Conservation (phyloP, 2,797 vertebrate species). For the Protosalanx chinensis region DNA sequence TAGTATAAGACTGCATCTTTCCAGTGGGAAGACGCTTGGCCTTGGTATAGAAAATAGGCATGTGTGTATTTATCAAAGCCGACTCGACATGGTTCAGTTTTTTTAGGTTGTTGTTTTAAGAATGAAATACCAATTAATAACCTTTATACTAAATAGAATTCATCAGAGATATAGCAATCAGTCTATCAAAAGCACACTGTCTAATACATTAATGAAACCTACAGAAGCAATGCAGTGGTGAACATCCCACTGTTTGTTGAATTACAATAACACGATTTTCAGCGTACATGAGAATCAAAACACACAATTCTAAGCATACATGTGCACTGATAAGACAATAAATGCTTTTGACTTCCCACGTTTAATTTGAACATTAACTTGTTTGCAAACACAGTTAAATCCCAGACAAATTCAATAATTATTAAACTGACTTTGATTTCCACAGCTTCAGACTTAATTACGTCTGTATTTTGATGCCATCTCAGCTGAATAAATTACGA, state of each 20-base stretch:
- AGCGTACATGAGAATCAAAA: constrained; percentile 33
- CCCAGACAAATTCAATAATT: constrained; percentile 68
- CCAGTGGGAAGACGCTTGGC: neutral
- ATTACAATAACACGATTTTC: constrained; percentile 4
- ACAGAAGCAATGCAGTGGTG: too few species aligned
- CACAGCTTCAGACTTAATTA: constrained; percentile 65
- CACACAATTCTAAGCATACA: constrained; percentile 29
- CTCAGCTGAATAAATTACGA: constrained; percentile 64
- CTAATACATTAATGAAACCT: neutral
- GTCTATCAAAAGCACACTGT: neutral
- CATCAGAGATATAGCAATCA: neutral
- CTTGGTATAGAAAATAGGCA: too few species aligned
- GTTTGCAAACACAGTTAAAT: constrained; percentile 45
- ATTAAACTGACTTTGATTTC: constrained; percentile 69
- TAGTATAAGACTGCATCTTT: constrained; percentile 6
- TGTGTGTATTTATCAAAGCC: too few species aligned
- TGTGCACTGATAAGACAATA: constrained; percentile 39
- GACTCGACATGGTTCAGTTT: too few species aligned
- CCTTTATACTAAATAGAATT: neutral
- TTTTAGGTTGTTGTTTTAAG: too few species aligned
- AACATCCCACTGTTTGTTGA: neutral
- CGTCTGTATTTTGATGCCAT: constrained; percentile 57
- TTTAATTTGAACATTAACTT: constrained; percentile 39
- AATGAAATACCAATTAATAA: too few species aligned
- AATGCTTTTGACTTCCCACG: constrained; percentile 31